Percentiles rank a stretch among this genome's conserved stretches.
phyloP scores from a whole-genome alignment of 2,797 vertebrate genomes.

The Cossypha polioptera region DNA sequence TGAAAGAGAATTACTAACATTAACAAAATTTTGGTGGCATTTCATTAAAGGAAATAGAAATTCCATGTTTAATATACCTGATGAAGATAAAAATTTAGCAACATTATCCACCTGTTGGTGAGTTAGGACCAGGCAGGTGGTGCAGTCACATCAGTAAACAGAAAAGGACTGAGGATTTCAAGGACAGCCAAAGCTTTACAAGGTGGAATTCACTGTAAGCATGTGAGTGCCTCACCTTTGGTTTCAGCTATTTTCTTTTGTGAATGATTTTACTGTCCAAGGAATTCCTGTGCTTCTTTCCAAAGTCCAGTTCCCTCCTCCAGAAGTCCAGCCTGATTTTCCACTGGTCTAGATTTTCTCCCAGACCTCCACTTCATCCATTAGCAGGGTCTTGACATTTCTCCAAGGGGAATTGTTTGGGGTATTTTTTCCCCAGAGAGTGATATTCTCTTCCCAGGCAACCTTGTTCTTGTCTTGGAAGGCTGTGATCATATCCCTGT shows the following conservation, averaged over 20 bases:
- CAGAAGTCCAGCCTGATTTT: not conserved
- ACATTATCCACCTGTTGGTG: not conserved
- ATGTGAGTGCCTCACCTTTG: not conserved
- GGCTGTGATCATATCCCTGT: not conserved
- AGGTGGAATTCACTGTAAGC: not conserved
- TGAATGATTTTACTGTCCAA: not conserved
- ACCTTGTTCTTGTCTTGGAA: not conserved
- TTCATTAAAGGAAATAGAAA: not conserved
- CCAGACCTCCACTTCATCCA: not conserved
- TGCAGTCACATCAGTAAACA: not conserved
- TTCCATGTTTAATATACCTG: not conserved
- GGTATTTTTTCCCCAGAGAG: rapidly evolving
- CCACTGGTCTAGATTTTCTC: not conserved
- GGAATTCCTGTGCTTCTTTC: not conserved
- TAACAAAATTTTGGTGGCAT: not conserved
- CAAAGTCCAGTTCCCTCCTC: not conserved
- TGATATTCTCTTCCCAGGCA: not conserved
- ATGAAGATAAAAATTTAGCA: not conserved
- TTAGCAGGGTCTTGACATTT: not conserved
- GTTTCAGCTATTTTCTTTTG: not conserved
- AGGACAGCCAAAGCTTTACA: not conserved
- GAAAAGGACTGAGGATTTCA: not conserved
- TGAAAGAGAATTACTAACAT: not conserved
- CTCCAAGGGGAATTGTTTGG: not conserved
- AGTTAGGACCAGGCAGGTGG: not conserved